A percentile compares a stretch with the other conserved stretches of the same genome.
phyloP scores from a whole-genome alignment of 1,140 invertebrate species.

The Aphidius gifuensis region DNA sequence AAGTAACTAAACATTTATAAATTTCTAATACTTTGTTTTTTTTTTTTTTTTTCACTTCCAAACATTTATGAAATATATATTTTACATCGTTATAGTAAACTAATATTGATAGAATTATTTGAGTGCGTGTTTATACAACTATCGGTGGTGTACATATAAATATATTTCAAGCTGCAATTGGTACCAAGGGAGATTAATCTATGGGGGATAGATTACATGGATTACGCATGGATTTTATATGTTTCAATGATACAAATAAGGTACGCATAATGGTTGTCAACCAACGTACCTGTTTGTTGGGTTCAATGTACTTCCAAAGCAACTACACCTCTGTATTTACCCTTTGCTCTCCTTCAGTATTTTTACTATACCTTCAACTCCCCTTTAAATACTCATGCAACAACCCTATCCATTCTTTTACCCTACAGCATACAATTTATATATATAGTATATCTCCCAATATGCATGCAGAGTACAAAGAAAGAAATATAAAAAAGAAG shows the following conservation, averaged over 20 bases:
- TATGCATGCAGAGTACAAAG: not conserved
- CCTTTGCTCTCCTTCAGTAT: slow-evolving; percentile 25
- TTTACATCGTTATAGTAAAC: too few relatives aligned
- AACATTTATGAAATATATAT: too few relatives aligned
- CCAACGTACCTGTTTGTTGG: slow-evolving; percentile 38
- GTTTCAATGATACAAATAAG: slow-evolving; percentile 45
- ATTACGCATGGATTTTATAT: slow-evolving; percentile 44
- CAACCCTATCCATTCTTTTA: slow-evolving; percentile 37
- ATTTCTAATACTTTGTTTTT: too few relatives aligned
- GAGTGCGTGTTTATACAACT: too few relatives aligned
- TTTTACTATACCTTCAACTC: slow-evolving; percentile 19
- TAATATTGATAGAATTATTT: too few relatives aligned
- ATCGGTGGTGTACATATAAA: too few relatives aligned
- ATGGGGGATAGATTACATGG: slow-evolving; percentile 12
- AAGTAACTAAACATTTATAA: too few relatives aligned
- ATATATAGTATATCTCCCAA: slow-evolving; percentile 6
- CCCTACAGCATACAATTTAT: slow-evolving; percentile 18
- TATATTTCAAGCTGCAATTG: not conserved
- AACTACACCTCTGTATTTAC: slow-evolving; percentile 37
- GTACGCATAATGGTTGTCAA: slow-evolving; percentile 36
- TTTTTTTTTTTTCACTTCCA: too few relatives aligned
- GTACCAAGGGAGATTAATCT: slow-evolving; percentile 22
- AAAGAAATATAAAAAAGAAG: too few relatives aligned
- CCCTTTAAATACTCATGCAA: not conserved
- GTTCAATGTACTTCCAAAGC: slow-evolving; percentile 49